phyloP scores from a whole-genome alignment of 2,888 invertebrate species.

The Perdita meconis region DNA sequence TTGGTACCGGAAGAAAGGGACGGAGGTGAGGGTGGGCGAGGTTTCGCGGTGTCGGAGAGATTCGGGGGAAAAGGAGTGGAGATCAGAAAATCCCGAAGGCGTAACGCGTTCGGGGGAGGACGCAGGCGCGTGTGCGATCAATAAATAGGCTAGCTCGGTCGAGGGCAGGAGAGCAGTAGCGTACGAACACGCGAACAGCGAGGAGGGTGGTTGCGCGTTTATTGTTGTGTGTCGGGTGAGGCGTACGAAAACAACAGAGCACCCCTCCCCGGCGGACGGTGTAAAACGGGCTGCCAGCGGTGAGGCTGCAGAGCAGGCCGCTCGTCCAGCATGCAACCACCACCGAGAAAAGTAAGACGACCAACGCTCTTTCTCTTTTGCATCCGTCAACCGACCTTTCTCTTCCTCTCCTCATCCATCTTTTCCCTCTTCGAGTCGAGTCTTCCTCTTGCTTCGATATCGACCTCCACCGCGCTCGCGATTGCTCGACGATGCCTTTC shows the following conservation, averaged over 20 bases:
- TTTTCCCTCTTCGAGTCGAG: background rate
- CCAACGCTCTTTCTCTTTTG: slow-evolving; percentile 2
- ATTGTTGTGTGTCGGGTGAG: slow-evolving; percentile 66
- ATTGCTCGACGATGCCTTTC: background rate
- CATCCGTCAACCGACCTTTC: background rate
- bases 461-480: too few relatives aligned
- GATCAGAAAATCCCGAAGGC: slow-evolving; percentile 52
- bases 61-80: slow-evolving; percentile 59
- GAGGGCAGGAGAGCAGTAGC: slow-evolving; percentile 82
- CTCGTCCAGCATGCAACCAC: slow-evolving; percentile 90
- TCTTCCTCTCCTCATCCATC: background rate
- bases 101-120: slow-evolving; percentile 52
- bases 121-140: slow-evolving; percentile 83
- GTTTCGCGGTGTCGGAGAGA: slow-evolving; percentile 32
- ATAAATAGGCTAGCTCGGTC: slow-evolving; percentile 79
- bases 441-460: background rate
- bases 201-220: slow-evolving; percentile 71
- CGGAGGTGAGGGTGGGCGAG: too few relatives aligned
- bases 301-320: slow-evolving; percentile 78
- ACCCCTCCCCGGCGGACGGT: slow-evolving; percentile 68
- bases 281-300: slow-evolving; percentile 73
- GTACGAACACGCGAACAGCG: slow-evolving; percentile 79
- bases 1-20: too few relatives aligned
- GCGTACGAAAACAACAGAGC: slow-evolving; percentile 68
- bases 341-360: slow-evolving; percentile 92